Percentiles rank a stretch among this genome's conserved stretches.
phyloP scores from a whole-genome alignment of 2,113 vertebrate genomes.

The Fregetta grallaria region DNA sequence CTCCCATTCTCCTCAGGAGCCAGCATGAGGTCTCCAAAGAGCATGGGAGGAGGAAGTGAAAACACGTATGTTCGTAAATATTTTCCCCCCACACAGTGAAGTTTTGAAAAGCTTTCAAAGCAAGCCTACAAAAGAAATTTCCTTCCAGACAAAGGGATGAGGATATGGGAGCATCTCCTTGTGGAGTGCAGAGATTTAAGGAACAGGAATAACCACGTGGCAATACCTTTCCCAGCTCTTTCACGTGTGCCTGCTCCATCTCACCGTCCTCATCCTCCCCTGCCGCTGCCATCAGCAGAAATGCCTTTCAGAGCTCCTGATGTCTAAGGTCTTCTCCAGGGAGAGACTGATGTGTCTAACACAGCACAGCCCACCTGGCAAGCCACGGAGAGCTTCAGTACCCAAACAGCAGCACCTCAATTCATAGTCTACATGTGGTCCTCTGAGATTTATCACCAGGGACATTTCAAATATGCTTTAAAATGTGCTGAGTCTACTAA shows the following conservation, averaged over 20 bases:
- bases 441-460: slow-evolving; percentile 37
- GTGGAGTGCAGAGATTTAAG: neutral
- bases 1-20: neutral
- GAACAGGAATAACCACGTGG: neutral
- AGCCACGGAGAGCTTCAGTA: neutral
- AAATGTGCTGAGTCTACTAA: slow-evolving; percentile 66
- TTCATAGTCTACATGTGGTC: neutral
- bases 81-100: neutral
- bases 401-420: neutral
- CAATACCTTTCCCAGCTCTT: neutral
- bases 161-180: neutral
- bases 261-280: neutral
- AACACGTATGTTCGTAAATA: neutral
- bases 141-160: neutral
- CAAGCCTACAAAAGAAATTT: neutral
- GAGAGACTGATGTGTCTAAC: neutral
- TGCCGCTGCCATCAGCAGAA: neutral
- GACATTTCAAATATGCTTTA: slow-evolving; percentile 54
- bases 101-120: slow-evolving; percentile 22
- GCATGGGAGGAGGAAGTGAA: slow-evolving; percentile 14
- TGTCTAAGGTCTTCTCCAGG: neutral
- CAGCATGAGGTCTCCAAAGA: slow-evolving; percentile 18
- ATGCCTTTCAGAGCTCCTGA: neutral
- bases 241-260: neutral
- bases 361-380: neutral